A percentile compares a stretch with the other conserved stretches of the same genome.
These are phyloP conservation scores for Camponotus fellah DNA, from an alignment of 2,888 invertebrate genomes.

Conservation along the genomic window DNA sequence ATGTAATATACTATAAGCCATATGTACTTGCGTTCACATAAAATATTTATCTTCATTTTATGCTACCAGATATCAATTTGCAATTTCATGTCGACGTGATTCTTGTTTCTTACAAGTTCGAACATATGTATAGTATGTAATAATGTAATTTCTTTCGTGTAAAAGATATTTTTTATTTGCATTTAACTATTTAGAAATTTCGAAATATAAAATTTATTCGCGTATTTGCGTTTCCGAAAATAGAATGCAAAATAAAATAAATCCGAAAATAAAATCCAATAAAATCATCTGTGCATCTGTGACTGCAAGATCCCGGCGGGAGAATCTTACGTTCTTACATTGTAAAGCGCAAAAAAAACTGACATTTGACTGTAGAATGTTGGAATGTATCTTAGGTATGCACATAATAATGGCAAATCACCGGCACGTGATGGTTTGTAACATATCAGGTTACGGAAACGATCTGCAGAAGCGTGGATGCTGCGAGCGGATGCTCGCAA, in stretches of 20 bases:
- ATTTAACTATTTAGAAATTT: background rate
- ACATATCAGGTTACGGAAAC: constrained; percentile 68
- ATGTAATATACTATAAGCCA: constrained; percentile 28
- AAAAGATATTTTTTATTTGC: background rate
- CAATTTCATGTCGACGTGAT: background rate
- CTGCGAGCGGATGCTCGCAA: constrained; percentile 52
- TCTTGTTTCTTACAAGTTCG: background rate
- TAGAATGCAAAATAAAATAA: background rate
- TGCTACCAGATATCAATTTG: constrained; percentile 19
- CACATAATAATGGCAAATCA: constrained; percentile 56
- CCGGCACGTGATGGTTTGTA: constrained; percentile 56
- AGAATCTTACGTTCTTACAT: background rate
- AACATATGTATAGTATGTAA: background rate
- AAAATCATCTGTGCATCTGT: background rate
- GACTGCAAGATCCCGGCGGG: background rate
- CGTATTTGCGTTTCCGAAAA: background rate
- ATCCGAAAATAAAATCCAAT: too few species aligned
- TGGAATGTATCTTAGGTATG: constrained; percentile 33
- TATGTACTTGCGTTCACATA: background rate
- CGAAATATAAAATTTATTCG: background rate
- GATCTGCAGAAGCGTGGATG: constrained; percentile 56
- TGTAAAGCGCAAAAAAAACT: background rate
- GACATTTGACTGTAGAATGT: background rate
- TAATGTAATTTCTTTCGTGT: background rate
- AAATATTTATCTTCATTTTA: constrained; percentile 17